Evolutionary conservation across 1,140 invertebrate species (phyloP).

Genomic region (Callitettix versicolor): DNA sequence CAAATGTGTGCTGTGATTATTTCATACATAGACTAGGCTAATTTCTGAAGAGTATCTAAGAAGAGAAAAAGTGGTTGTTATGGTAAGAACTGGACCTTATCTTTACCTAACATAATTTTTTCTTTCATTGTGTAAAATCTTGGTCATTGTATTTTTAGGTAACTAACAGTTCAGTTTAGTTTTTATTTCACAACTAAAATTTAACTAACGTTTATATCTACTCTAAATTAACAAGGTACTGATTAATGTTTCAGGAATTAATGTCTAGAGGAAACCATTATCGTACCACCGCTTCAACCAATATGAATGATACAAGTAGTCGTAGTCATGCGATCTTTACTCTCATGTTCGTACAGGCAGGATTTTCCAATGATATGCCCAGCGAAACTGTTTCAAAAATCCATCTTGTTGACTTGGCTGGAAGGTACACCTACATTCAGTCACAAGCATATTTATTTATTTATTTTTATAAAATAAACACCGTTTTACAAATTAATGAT

Average conservation of each 20-base stretch:
- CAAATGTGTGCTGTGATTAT: no score
- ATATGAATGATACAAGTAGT: constrained; percentile 80
- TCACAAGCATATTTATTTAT: not conserved
- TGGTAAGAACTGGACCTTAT: no score
- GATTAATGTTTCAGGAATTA: constrained; percentile 43
- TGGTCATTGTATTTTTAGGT: no score
- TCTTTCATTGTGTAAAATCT: no score
- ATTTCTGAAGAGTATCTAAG: no score
- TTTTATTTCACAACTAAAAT: no score
- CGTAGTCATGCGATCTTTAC: constrained; percentile 93
- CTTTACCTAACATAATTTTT: no score
- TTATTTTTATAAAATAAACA: not conserved
- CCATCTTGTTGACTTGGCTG: constrained; percentile 78
- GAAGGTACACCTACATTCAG: constrained; percentile 37
- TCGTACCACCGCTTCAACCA: constrained; percentile 70
- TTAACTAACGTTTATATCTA: no score
- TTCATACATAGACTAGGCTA: no score
- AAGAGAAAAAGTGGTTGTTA: no score
- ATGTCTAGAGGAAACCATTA: constrained; percentile 67
- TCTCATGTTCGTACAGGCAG: constrained; percentile 80
- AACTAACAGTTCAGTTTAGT: no score
- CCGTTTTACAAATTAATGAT: constrained; percentile 14
- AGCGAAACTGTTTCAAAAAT: constrained; percentile 81
- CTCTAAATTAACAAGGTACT: no score
- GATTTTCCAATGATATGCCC: constrained; percentile 66